Evolutionary conservation across 2,888 invertebrate species (phyloP).

Genomic region (Atherix ibis): DNA sequence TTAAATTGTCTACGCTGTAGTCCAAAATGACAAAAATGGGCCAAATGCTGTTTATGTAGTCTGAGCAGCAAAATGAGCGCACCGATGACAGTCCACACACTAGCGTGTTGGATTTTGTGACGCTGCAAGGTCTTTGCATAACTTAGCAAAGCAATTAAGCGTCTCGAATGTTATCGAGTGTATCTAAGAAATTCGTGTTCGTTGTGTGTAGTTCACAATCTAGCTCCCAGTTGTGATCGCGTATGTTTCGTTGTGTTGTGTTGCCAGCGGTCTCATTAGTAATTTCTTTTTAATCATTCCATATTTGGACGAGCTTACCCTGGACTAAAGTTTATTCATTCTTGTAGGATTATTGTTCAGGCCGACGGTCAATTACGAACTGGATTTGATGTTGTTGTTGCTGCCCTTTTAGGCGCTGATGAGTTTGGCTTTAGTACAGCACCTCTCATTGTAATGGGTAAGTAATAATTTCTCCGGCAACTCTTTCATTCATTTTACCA

Average conservation of each 20-base stretch:
- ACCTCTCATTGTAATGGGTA: constrained; percentile 85
- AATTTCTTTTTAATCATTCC: constrained; percentile 11
- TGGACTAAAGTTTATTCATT: constrained; percentile 5
- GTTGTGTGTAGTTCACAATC: constrained; percentile 1
- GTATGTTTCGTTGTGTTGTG: constrained; percentile 8
- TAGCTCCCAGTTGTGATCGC: constrained; percentile 6
- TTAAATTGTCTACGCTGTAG: too few relatives aligned
- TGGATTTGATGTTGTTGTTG: constrained; percentile 91
- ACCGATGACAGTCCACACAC: too few relatives aligned
- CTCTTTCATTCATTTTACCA: neutral
- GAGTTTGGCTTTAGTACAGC: constrained; percentile 99
- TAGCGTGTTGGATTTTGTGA: too few relatives aligned
- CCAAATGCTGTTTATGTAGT: too few relatives aligned
- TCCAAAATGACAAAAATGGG: too few relatives aligned
- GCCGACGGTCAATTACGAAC: constrained; percentile 92
- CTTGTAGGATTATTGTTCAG: constrained; percentile 72
- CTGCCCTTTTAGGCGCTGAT: constrained; percentile 91
- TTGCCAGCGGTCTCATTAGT: constrained; percentile 13
- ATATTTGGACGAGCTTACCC: constrained; percentile 2
- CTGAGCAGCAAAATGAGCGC: too few relatives aligned
- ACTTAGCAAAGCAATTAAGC: too few relatives aligned
- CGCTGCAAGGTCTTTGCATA: too few relatives aligned
- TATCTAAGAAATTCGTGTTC: constrained; percentile 2
- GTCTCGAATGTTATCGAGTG: too few relatives aligned
- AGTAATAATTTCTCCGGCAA: constrained; percentile 11